These are phyloP conservation scores for Rotaria macrura DNA, from an alignment of 2,888 invertebrate species.

Conservation along the genomic window DNA sequence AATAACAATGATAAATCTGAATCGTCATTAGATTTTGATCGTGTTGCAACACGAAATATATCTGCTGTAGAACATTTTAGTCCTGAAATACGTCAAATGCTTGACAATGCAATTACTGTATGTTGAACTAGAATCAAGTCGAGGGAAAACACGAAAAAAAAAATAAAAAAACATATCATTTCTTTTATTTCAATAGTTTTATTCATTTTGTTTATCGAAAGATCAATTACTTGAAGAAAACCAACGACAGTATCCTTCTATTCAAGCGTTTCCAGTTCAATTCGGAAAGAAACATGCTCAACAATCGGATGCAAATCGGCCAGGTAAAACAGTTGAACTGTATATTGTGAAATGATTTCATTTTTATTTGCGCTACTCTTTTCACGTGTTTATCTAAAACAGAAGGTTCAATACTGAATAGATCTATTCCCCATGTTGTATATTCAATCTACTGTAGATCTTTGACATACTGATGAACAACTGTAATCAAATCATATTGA, in stretches of 20 bases:
- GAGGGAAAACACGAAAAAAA: too few relatives aligned
- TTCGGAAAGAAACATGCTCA: not conserved
- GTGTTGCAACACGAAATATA: not conserved
- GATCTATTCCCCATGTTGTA: too few relatives aligned
- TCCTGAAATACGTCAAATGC: slow-evolving; percentile 31
- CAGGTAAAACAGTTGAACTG: not conserved
- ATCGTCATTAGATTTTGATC: not conserved
- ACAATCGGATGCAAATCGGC: not conserved
- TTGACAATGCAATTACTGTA: slow-evolving; percentile 26
- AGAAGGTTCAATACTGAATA: too few relatives aligned
- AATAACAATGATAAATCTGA: not conserved
- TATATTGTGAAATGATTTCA: too few relatives aligned
- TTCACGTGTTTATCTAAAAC: too few relatives aligned
- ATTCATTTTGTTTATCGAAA: slow-evolving; percentile 15
- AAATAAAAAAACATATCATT: too few relatives aligned
- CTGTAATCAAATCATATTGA: too few relatives aligned
- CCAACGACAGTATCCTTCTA: not conserved
- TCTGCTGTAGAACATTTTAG: not conserved
- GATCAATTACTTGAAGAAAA: not conserved
- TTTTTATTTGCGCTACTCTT: too few relatives aligned
- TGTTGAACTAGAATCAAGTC: not conserved
- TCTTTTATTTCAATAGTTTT: not conserved
- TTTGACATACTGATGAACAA: too few relatives aligned
- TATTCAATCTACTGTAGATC: too few relatives aligned
- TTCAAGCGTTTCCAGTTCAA: not conserved